Base-by-base conservation (phyloP, 1,140 invertebrate genomes). In the Maniola jurtina region DNA sequence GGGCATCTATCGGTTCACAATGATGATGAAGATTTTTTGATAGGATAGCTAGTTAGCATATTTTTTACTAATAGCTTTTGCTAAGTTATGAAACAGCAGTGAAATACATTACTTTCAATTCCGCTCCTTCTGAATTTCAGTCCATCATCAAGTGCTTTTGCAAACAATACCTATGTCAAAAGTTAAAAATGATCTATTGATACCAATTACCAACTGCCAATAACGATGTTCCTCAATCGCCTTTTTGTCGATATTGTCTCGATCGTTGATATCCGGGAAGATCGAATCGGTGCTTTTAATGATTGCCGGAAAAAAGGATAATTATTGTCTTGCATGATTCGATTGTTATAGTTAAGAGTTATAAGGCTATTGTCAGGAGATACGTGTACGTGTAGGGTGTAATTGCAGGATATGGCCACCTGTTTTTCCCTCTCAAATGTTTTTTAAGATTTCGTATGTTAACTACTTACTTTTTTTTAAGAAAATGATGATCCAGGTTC, bases 241-340 rank as follows among this genome's bases (percentile, higher is more conserved):
- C 4, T 59, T 68, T 68, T 67, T 67, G 50, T 63, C 16, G 11
- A 36, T 60, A 47, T 56, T 9, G 65, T 55, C 59, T 61, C 84
- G 84, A 89, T 89, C 81, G 76, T 69, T 77, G 81, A 89, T 89
- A 86, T 89, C 87, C 87, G 87, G 87, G 80, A 86, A 83, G 84
- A 76, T 67, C 77, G 75, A 82, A 73, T 78, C 79, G 69, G 73
- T 66, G 79, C 67, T 72, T 76, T 77, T 79, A 81, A 75, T 80
- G 80, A 88, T 76, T 81, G 83, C 73, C 70, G 70, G 77, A 57
- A 89, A 87, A 89, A 87, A 86, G 75, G 60, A 81, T 90, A 88
- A 90, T 88, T 86, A 90, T 88, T 86, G 83, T 81, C 71, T 67
- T 59, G 68, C 69, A 81, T 80, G 67, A 83, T 83, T 73, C 73